Percentiles rank a stretch among this genome's conserved stretches.
phyloP scores from a whole-genome alignment of 2,888 invertebrate genomes.

The Caenorhabditis uteleia region DNA sequence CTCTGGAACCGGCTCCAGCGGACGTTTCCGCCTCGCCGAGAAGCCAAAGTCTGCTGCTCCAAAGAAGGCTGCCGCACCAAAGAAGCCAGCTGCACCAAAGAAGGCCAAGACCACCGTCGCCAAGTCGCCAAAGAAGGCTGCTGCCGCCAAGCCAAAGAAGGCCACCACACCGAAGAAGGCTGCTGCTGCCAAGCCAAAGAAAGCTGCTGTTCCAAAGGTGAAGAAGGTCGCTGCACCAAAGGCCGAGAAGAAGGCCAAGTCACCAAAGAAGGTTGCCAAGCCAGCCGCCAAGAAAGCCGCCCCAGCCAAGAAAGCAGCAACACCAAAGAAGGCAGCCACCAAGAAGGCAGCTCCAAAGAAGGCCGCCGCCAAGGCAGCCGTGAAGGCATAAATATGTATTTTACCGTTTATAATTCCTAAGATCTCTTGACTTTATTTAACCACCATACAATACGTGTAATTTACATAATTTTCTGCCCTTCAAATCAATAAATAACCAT shows the following conservation, averaged over 20 bases:
- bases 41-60: constrained; percentile 38
- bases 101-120: constrained; percentile 26
- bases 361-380: too few species aligned
- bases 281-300: constrained; percentile 27
- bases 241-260: constrained; percentile 28
- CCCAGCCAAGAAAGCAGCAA: constrained; percentile 22
- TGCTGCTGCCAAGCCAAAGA: constrained; percentile 24
- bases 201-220: constrained; percentile 25
- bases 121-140: constrained; percentile 9
- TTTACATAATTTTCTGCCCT: too few species aligned
- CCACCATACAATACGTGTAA: too few species aligned
- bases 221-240: constrained; percentile 27
- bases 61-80: constrained; percentile 5
- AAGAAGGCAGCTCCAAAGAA: too few species aligned
- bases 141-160: constrained; percentile 12
- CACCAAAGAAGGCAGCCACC: constrained; percentile 10
- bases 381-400: background rate
- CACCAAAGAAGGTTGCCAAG: constrained; percentile 26
- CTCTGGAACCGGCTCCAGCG: constrained; percentile 59
- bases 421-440: too few species aligned
- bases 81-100: constrained; percentile 42
- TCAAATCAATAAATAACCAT: too few species aligned
- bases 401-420: too few species aligned
- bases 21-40: constrained; percentile 56
- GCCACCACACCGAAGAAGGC: constrained; percentile 22